phyloP scores from a whole-genome alignment of 2,797 vertebrate species.

The Pterois miles region DNA sequence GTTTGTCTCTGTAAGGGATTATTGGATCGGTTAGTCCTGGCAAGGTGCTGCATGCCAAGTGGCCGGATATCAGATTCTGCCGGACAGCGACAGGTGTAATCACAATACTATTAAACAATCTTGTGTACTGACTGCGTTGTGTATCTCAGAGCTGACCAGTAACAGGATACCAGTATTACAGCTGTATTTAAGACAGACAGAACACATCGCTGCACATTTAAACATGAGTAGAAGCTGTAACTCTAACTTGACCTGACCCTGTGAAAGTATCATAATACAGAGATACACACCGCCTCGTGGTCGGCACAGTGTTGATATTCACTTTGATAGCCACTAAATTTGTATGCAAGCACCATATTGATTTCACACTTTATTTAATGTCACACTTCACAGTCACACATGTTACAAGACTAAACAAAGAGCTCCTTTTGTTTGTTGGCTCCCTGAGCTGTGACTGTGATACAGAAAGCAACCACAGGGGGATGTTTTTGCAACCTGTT shows the following conservation, averaged over 20 bases:
- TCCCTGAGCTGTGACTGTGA: not conserved
- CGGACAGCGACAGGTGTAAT: constrained; percentile 36
- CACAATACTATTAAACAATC: constrained; percentile 19
- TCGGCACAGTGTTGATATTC: not conserved
- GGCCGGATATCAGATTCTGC: constrained; percentile 24
- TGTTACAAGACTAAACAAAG: not conserved
- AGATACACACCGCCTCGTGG: not conserved
- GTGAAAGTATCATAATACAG: not conserved
- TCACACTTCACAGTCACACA: not conserved
- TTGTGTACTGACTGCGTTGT: not conserved
- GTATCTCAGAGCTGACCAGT: not conserved
- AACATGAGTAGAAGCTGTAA: not conserved
- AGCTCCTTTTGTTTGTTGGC: not conserved
- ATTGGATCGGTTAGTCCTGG: constrained; percentile 30
- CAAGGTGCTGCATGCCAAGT: not conserved
- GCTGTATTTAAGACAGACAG: not conserved
- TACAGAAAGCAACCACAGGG: not conserved
- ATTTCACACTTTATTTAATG: not conserved
- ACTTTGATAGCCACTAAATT: not conserved
- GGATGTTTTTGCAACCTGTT: not conserved
- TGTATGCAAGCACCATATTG: not conserved
- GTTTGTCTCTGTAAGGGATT: constrained; percentile 62
- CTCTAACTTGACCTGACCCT: not conserved
- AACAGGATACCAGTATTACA: constrained; percentile 9
- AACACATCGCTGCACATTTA: not conserved